A percentile compares a stretch with the other conserved stretches of the same genome.
Evolutionary conservation across 2,797 vertebrate species (phyloP).

Genomic region (Orientallactaga sibirica): DNA sequence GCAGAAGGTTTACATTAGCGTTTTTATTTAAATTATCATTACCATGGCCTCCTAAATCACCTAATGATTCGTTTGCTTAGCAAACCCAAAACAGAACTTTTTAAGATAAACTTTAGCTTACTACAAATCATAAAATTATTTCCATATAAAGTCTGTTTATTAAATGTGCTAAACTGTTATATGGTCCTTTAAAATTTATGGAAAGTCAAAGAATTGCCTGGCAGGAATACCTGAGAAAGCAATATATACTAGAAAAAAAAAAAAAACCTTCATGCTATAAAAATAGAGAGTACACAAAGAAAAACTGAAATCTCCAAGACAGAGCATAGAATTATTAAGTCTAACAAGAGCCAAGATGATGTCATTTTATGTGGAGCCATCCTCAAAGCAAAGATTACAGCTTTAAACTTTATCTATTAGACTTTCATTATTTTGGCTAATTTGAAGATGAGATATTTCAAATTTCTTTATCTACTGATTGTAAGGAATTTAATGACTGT

Average conservation of each 20-base stretch:
- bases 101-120: conserved; percentile 86
- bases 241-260: conserved; percentile 81
- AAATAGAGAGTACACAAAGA: conserved; percentile 78
- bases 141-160: conserved; percentile 89
- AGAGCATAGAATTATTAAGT: conserved; percentile 76
- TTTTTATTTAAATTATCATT: conserved; percentile 86
- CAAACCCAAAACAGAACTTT: conserved; percentile 86
- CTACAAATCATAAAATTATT: conserved; percentile 87
- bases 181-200: conserved; percentile 87
- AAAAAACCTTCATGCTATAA: conserved; percentile 75
- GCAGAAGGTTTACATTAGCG: conserved; percentile 84
- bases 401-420: conserved; percentile 83
- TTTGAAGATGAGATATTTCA: conserved; percentile 76
- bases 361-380: conserved; percentile 81
- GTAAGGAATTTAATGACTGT: conserved; percentile 78
- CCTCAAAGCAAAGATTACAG: conserved; percentile 80
- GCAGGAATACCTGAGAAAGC: conserved; percentile 82
- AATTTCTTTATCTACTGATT: conserved; percentile 74
- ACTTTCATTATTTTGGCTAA: conserved; percentile 84
- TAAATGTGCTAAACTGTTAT: conserved; percentile 86
- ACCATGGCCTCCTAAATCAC: conserved; percentile 87
- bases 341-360: conserved; percentile 82
- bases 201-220: conserved; percentile 84
- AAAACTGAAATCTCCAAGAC: conserved; percentile 72
- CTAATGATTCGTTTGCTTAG: conserved; percentile 86